Conservation (phyloP, 2,113 vertebrate species). For the Eolophus roseicapilla region DNA sequence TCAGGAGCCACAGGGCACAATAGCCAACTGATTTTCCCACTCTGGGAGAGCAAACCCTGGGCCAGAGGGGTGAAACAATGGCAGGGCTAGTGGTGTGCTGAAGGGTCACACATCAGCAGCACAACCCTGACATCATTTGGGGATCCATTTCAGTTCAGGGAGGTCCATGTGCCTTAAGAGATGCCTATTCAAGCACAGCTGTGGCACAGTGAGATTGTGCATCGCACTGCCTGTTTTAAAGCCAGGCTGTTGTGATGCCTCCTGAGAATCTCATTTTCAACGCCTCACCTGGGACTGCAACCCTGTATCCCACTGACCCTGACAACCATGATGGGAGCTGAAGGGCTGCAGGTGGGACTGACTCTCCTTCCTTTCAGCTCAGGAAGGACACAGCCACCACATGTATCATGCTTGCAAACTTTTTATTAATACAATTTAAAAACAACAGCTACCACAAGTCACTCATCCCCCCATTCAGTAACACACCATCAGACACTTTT, state of each 20-base stretch:
- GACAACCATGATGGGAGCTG: rapidly evolving
- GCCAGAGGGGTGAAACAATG: not conserved
- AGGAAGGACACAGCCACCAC: not conserved
- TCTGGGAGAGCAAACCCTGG: not conserved
- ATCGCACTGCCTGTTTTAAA: not conserved
- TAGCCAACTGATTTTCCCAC: not conserved
- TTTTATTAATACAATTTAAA: not conserved
- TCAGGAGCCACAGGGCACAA: not conserved
- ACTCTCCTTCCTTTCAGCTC: not conserved
- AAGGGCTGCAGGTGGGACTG: not conserved
- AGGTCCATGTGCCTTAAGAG: not conserved
- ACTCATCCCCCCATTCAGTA: not conserved
- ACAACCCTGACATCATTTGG: not conserved
- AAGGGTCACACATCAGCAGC: not conserved
- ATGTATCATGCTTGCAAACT: not conserved
- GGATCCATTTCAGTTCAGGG: not conserved
- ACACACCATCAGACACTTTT: not conserved
- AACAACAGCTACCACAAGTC: not conserved
- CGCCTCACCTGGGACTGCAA: not conserved
- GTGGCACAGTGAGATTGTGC: not conserved
- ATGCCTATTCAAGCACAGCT: conserved; percentile 12
- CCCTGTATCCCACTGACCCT: not conserved
- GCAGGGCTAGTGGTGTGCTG: not conserved
- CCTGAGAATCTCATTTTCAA: not conserved
- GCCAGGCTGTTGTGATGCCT: not conserved